Percentiles rank a stretch among this genome's conserved stretches.
Evolutionary conservation across 2,113 vertebrate species (phyloP).

Genomic region (Epinephelus fuscoguttatus): DNA sequence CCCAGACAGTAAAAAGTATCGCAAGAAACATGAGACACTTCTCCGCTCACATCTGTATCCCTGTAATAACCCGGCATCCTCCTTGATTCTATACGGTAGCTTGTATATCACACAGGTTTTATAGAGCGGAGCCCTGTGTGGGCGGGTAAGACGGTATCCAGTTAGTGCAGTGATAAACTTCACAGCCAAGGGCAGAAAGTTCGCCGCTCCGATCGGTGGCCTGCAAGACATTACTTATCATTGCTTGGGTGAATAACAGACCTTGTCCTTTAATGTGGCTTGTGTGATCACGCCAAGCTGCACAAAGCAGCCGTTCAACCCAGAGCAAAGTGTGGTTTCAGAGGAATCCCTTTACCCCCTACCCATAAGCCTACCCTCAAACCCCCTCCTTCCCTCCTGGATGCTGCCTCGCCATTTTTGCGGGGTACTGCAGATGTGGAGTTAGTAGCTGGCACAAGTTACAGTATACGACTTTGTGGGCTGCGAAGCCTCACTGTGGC

Average conservation of each 20-base stretch:
- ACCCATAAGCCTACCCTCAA: slow-evolving; percentile 67
- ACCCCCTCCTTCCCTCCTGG: slow-evolving; percentile 59
- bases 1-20: slow-evolving; percentile 60
- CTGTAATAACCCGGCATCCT: slow-evolving; percentile 45
- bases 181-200: slow-evolving; percentile 61
- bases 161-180: slow-evolving; percentile 63
- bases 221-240: slow-evolving; percentile 84
- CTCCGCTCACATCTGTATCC: slow-evolving; percentile 55
- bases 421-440: slow-evolving; percentile 75
- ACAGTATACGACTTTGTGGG: slow-evolving; percentile 76
- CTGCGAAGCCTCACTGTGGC: slow-evolving; percentile 84
- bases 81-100: slow-evolving; percentile 60
- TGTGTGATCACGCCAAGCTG: slow-evolving; percentile 87
- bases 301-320: slow-evolving; percentile 81
- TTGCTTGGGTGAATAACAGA: slow-evolving; percentile 82
- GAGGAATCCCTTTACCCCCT: slow-evolving; percentile 81
- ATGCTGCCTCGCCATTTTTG: slow-evolving; percentile 56
- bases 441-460: slow-evolving; percentile 84
- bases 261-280: slow-evolving; percentile 86
- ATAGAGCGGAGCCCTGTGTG: slow-evolving; percentile 34
- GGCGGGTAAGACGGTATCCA: slow-evolving; percentile 30
- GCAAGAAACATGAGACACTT: slow-evolving; percentile 56
- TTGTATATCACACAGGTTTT: slow-evolving; percentile 61
- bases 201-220: slow-evolving; percentile 36
- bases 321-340: slow-evolving; percentile 80